Evolutionary conservation across 2,797 vertebrate species (phyloP), one percentile per base, ranked within the genome.

Genomic region (Lepilemur ruficaudatus): DNA sequence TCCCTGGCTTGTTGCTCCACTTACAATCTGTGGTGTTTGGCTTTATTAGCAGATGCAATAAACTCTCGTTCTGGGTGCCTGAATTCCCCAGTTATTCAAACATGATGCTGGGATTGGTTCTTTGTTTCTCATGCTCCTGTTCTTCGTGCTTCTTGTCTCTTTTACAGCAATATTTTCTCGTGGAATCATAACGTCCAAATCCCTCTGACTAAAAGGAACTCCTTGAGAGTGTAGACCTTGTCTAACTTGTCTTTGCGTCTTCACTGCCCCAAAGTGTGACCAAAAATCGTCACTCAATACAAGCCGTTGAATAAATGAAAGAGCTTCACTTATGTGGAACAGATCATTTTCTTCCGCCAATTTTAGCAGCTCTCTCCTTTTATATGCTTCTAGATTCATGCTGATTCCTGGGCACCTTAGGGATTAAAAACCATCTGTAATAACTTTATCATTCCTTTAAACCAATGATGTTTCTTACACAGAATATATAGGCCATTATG

Each of bases 311-410:
- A 84, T 61, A 59, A 52, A 89, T 78, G 91, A 95, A 83, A 41
- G 59, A 38, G 79, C 82, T 78, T 95, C 79, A 70, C 14, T 97
- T 76, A 78, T 4, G 43, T 48, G n/a, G 32, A 89, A 46, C 63
- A 50, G 89, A 95, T 78, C 30, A 28, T 97, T 95, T 92, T 87
- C 86, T 93, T 76, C 73, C 70, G 73, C 73, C 48, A 84, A 14
- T 89, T 95, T 96, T 75, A 89, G 67, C 28, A 52, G 67, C 59
- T 46, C 41, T 76, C 28, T 65, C 93, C 67, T 89, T 86, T 94
- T 94, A 38, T 69, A 52, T 41, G 22, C 94, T 94, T 93, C 73
- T 76, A 93, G 59, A 85, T n/a, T 91, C 69, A 84, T 4, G 17
- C 50, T 93, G 78, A 95, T 84, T 96, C 86, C 55, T 30, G 63